These are phyloP conservation scores for Cataglyphis livida DNA, from an alignment of 2,888 invertebrate genomes.

Conservation along the genomic window DNA sequence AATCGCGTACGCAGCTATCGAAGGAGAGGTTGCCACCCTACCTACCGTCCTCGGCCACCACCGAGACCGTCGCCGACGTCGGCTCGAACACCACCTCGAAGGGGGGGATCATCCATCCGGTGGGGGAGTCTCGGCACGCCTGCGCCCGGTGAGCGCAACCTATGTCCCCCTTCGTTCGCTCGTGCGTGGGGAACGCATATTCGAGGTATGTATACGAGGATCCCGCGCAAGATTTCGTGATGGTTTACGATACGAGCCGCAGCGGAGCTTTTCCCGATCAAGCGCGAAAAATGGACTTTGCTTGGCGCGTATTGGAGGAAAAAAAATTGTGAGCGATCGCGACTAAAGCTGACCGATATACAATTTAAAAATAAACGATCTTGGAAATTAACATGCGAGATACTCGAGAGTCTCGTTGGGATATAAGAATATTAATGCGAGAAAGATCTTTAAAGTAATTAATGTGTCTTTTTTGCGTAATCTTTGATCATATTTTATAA, in stretches of 20 bases:
- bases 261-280: constrained; percentile 22
- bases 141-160: constrained; percentile 62
- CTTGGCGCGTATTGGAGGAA: background rate
- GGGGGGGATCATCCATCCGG: constrained; percentile 48
- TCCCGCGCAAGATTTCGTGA: constrained; percentile 65
- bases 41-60: constrained; percentile 67
- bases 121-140: constrained; percentile 70
- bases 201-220: constrained; percentile 24
- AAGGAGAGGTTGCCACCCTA: constrained; percentile 73
- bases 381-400: background rate
- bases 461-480: background rate
- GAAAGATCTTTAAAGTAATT: background rate
- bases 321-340: background rate
- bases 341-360: background rate
- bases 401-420: background rate
- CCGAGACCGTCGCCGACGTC: constrained; percentile 65
- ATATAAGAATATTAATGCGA: background rate
- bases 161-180: constrained; percentile 61
- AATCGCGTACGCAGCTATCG: constrained; percentile 66
- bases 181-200: constrained; percentile 51
- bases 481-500: background rate
- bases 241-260: constrained; percentile 63
- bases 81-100: constrained; percentile 28
- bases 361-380: background rate
- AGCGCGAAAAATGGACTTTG: constrained; percentile 19